These are phyloP conservation scores for Lontra canadensis DNA, from an alignment of 2,113 vertebrate genomes.

Conservation along the genomic window DNA sequence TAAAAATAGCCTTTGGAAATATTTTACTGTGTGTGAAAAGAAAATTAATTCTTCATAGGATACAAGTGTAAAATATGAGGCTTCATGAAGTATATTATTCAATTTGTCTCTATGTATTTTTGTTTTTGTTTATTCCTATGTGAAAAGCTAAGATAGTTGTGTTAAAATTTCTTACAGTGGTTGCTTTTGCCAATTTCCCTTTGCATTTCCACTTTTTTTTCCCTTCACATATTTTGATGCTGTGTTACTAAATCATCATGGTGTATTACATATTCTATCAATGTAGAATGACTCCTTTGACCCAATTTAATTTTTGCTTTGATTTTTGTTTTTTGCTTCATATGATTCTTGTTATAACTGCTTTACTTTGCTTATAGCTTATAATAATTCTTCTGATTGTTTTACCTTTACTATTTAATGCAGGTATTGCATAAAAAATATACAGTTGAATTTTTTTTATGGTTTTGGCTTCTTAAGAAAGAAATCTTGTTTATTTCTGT, in stretches of 20 bases:
- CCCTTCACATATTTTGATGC: not conserved
- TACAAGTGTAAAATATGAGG: not conserved
- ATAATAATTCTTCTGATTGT: not conserved
- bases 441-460: not conserved
- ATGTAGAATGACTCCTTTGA: not conserved
- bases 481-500: not conserved
- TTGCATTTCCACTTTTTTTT: not conserved
- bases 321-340: not conserved
- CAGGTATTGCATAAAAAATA: not conserved
- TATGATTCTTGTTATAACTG: not conserved
- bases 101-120: not conserved
- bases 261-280: not conserved
- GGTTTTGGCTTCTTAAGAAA: not conserved
- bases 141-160: not conserved
- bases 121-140: not conserved
- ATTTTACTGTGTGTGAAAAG: slow-evolving; percentile 25
- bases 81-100: not conserved
- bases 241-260: not conserved
- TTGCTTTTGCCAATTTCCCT: not conserved
- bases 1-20: slow-evolving; percentile 29
- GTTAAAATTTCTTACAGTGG: not conserved
- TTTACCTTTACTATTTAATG: not conserved
- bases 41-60: not conserved
- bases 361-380: not conserved
- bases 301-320: not conserved